Evolutionary conservation across 2,797 vertebrate species (phyloP).

Genomic region (Micropoecilia bifurca): DNA sequence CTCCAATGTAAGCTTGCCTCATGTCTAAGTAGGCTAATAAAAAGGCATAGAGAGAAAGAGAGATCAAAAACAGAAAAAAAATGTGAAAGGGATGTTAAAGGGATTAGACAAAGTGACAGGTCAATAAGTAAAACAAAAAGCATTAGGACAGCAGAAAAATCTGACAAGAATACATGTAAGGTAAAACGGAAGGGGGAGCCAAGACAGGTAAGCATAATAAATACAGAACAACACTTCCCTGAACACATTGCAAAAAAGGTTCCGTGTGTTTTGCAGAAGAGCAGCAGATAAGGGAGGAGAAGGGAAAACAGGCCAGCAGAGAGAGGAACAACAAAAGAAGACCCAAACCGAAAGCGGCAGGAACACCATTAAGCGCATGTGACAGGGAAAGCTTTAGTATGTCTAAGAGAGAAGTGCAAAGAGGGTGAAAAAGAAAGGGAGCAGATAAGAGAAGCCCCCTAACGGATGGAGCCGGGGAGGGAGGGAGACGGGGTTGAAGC

Average conservation of each 20-base stretch:
- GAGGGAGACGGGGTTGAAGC: conserved; percentile 44
- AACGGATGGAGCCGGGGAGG: conserved; percentile 48
- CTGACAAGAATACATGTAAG: conserved; percentile 21
- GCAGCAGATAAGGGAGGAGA: conserved; percentile 17
- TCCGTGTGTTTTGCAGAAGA: conserved; percentile 38
- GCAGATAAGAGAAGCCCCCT: conserved; percentile 70
- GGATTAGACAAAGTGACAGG: conserved; percentile 1
- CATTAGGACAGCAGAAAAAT: neutral
- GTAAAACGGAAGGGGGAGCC: conserved; percentile 13
- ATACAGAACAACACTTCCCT: conserved; percentile 28
- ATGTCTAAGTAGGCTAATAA: conserved; percentile 13
- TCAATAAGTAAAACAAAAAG: neutral
- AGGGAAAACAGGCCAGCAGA: conserved; percentile 42
- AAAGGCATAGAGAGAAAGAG: neutral
- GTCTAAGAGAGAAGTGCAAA: conserved; percentile 59
- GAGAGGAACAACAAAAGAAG: conserved; percentile 48
- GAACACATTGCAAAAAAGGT: conserved; percentile 34
- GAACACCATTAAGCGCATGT: conserved; percentile 45
- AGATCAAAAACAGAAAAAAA: conserved; percentile 11
- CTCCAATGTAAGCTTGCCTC: neutral
- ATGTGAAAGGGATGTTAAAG: conserved; percentile 9
- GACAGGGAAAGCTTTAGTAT: conserved; percentile 63
- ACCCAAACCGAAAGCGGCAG: conserved; percentile 27
- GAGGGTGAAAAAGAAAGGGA: conserved; percentile 49
- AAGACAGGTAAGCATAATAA: conserved; percentile 30